Evolutionary conservation across 2,888 invertebrate genomes (phyloP), one percentile per base, ranked within the genome.

Genomic region (Strigamia transsilvanica): DNA sequence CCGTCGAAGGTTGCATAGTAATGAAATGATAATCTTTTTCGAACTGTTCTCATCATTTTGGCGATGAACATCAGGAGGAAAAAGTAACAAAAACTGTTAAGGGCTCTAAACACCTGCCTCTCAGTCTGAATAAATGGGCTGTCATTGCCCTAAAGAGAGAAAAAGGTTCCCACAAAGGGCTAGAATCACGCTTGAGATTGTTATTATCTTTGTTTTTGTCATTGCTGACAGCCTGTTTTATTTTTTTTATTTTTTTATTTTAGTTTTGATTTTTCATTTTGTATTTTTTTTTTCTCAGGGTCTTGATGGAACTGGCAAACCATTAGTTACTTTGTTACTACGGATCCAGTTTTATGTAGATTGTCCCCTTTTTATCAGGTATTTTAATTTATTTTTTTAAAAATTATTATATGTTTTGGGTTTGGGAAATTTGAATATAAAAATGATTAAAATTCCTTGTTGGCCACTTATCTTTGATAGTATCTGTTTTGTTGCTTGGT

Each of bases 331-430:
- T 86, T 91, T 97, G 88, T 94, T 96, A 89, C 93, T 97, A 88
- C 93, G 95, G 85, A 94, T 97, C 87, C 95, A 97, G 89, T 97
- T 95, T 89, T 97, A 97, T 90, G 94, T 97, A 87, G 96, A 97
- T 90, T 95, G 95, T 87, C 95, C 96, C 84, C 91, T 95, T 86
- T 91, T 97, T 85, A 90, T 97, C 87, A 93, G 95, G 91, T 91
- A 87, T 88, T 41, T 77, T 61, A 13, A 32, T n/a, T 79, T 38
- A 5, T 38, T 38, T 38, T 38, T 38, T 23, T 0, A 9, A 27
- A 32, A 13, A 9, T 77, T 77, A 77, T 77, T 23, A 23, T 77
- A 38, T 38, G 6, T 38, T 32, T 73, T 46, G 46, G 46, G 18
- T 23, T 73, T 73, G 23, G 73, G 12, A 73, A 73, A 73, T 73